Conservation (phyloP, 2,888 invertebrate genomes). For the Lutraria lutraria region DNA sequence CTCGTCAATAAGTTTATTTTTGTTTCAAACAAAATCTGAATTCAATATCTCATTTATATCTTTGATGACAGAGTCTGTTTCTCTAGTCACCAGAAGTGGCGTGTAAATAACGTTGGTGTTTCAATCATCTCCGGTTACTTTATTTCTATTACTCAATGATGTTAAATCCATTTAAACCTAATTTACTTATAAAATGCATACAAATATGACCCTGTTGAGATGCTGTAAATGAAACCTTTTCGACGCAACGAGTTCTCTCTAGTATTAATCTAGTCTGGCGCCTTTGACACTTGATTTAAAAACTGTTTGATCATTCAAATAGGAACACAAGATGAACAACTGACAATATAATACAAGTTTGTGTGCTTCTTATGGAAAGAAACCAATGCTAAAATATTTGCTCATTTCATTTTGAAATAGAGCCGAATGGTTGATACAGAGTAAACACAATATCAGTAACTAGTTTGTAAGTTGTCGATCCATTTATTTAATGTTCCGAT, state of each 20-base stretch:
- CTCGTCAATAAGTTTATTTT: background rate
- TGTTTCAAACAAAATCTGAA: background rate
- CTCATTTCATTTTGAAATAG: constrained; percentile 35
- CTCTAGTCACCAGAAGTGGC: background rate
- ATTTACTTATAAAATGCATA: constrained; percentile 16
- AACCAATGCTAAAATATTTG: constrained; percentile 51
- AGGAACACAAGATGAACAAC: constrained; percentile 41
- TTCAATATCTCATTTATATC: constrained; percentile 15
- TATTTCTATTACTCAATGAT: background rate
- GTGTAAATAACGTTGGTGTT: background rate
- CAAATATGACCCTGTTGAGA: constrained; percentile 35
- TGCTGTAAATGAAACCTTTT: constrained; percentile 25
- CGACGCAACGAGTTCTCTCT: constrained; percentile 19
- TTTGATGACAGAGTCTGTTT: background rate
- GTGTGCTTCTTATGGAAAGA: constrained; percentile 43
- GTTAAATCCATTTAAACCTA: constrained; percentile 18
- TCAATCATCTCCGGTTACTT: background rate
- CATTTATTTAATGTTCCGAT: constrained; percentile 50
- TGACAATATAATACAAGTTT: constrained; percentile 42
- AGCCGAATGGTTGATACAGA: constrained; percentile 57
- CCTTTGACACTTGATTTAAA: constrained; percentile 38
- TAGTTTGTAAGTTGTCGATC: constrained; percentile 44
- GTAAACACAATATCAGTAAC: constrained; percentile 64
- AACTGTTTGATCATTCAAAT: constrained; percentile 44
- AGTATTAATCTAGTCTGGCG: constrained; percentile 57